These are phyloP conservation scores for Ptilorrhoa leucosticta DNA, from an alignment of 2,113 vertebrate genomes.

Conservation along the genomic window DNA sequence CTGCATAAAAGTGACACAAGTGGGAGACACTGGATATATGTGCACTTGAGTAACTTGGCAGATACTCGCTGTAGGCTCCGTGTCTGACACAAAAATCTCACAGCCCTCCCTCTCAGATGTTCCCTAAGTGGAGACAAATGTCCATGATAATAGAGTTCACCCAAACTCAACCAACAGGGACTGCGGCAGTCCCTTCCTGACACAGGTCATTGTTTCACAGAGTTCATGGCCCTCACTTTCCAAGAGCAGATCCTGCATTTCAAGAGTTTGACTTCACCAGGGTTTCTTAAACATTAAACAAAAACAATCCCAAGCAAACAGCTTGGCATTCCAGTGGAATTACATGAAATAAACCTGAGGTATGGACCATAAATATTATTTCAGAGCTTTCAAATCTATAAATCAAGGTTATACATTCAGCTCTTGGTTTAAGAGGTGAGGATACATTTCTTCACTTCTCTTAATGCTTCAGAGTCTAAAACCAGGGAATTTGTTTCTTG, in stretches of 20 bases:
- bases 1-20: background rate
- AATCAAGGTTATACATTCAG: background rate
- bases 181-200: background rate
- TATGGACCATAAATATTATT: background rate
- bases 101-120: background rate
- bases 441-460: background rate
- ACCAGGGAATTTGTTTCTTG: background rate
- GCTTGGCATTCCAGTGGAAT: background rate
- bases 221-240: background rate
- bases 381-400: background rate
- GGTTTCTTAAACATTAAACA: background rate
- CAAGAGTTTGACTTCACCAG: background rate
- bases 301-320: background rate
- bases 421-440: background rate
- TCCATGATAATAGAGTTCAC: background rate
- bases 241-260: background rate
- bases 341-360: background rate
- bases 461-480: background rate
- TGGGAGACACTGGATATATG: background rate
- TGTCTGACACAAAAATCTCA: conserved; percentile 13
- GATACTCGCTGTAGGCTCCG: background rate
- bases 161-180: background rate
- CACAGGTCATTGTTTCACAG: background rate
- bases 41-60: background rate
- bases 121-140: background rate